Evolutionary conservation across 2,888 invertebrate species (phyloP), one percentile per base, ranked within the genome.

Genomic region (Acronicta alni): DNA sequence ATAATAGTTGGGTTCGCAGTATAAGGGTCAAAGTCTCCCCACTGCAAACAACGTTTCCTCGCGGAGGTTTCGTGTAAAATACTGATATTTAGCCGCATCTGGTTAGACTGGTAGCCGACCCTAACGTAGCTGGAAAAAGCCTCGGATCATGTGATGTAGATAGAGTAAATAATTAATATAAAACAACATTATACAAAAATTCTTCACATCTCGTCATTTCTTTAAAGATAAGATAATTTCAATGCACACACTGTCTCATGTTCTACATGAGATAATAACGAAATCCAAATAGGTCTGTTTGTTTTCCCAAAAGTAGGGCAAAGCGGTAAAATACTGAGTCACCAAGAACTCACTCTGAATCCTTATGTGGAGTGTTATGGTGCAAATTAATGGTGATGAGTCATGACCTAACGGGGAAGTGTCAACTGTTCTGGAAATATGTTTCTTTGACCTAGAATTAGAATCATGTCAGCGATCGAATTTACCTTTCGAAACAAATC

Each of bases 241-340:
- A 47, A 39, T 5, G 20, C 39, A 44, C 15, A 57, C 44, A 56
- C 47, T 51, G 64, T 63, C 45, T 63, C 39, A 23, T 41, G 49
- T 12, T 44, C 69, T 45, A 62, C 38, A 17, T n/a, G 32, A 32
- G 8, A 57, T 23, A n/a, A 32, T 42, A 56, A 57, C 37, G 44
- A 26, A 20, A 32, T 10, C 16, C 3, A 38, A 70, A 64, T 51
- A 48, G 64, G 39, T 15, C 17, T 38, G 51, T 63, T 70, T 67
- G 48, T 64, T 64, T 55, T 55, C 12, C 18, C 12, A n/a, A 20
- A 70, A 64, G 57, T 70, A 42, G 67, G 17, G 38, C 65, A 57
- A 32, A 17, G 42, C 67, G 47, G 65, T 57, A 37, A n/a, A 44
- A 15, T 2, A 5, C 1, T 67, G 57, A 67, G 41, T 70, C 67